These are phyloP conservation scores for Menidia beryllina DNA, from an alignment of 2,113 vertebrate species.

Conservation along the genomic window DNA sequence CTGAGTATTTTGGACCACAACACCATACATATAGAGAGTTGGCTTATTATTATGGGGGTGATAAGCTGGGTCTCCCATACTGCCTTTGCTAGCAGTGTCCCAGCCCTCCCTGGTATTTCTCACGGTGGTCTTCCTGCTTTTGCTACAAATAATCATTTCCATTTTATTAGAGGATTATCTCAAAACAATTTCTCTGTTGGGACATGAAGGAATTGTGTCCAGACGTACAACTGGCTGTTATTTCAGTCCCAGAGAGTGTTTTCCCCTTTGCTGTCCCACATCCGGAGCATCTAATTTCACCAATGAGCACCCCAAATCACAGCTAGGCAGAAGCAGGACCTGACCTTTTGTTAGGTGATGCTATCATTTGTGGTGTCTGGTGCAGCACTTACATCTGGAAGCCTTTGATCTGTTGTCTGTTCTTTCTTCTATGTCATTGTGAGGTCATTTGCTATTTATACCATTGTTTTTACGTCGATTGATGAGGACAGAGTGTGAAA, in stretches of 20 bases:
- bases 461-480: background rate
- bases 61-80: background rate
- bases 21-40: background rate
- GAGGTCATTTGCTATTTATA: background rate
- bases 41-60: background rate
- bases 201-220: background rate
- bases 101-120: background rate
- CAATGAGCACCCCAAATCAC: no score
- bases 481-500: background rate
- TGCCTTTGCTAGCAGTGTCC: background rate
- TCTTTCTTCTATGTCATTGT: background rate
- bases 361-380: background rate
- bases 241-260: no score
- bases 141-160: background rate
- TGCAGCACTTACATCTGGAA: background rate
- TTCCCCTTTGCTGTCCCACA: no score
- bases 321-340: no score
- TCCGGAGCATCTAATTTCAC: no score
- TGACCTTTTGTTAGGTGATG: no score
- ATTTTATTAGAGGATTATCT: background rate
- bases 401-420: background rate
- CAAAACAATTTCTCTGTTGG: background rate
- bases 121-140: background rate
- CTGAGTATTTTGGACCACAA: background rate
- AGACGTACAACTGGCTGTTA: background rate